Percentiles rank a stretch among this genome's conserved stretches.
Evolutionary conservation across 2,888 invertebrate genomes (phyloP).

Genomic region (Phoenoteleia sp.): DNA sequence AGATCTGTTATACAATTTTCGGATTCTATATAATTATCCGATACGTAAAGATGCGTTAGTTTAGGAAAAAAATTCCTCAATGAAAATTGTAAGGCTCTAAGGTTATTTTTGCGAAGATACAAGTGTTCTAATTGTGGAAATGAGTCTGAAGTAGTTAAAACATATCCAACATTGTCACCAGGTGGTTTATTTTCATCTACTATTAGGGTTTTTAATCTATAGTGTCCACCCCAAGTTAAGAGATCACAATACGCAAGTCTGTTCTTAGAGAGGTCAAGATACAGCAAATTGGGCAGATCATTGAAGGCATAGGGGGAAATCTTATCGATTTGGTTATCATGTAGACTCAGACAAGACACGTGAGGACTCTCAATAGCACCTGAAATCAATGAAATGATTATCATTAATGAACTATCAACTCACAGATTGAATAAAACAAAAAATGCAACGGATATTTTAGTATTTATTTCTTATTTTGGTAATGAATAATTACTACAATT

Average conservation of each 20-base stretch:
- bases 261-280: conserved; percentile 80
- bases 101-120: conserved; percentile 77
- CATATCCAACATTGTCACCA: conserved; percentile 66
- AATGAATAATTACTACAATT: no score
- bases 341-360: conserved; percentile 78
- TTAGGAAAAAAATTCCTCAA: conserved; percentile 75
- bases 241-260: conserved; percentile 79
- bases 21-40: conserved; percentile 77
- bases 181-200: conserved; percentile 77
- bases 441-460: no score
- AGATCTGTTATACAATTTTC: conserved; percentile 75
- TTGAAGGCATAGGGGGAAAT: conserved; percentile 76
- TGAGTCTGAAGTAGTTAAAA: conserved; percentile 72
- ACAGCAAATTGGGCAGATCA: conserved; percentile 77
- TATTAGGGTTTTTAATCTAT: conserved; percentile 76
- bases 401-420: no score
- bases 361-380: conserved; percentile 77
- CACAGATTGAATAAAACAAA: no score
- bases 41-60: conserved; percentile 79
- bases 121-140: conserved; percentile 78
- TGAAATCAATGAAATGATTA: conserved; percentile 25
- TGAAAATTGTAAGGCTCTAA: conserved; percentile 75
- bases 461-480: no score
- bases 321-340: conserved; percentile 76
- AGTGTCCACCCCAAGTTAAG: conserved; percentile 76